These are phyloP conservation scores for Monochamus saltuarius DNA, from an alignment of 1,140 invertebrate genomes.

Conservation along the genomic window DNA sequence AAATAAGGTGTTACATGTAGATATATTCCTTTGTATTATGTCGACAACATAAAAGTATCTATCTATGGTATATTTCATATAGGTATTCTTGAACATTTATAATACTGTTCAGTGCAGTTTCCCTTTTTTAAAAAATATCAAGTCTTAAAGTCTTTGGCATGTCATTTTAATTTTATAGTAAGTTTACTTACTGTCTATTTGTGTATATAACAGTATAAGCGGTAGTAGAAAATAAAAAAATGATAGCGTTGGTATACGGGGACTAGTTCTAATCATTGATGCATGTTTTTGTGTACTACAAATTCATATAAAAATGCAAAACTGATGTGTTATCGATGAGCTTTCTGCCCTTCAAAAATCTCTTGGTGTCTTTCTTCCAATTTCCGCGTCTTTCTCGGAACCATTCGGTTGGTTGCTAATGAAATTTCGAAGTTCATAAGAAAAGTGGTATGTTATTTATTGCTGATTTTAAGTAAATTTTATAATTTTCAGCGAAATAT, in stretches of 20 bases:
- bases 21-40: background rate
- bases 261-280: background rate
- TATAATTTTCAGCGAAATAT: no score
- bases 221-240: background rate
- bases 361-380: no score
- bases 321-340: conserved; percentile 10
- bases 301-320: conserved; percentile 26
- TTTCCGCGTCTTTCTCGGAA: no score
- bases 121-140: conserved; percentile 5
- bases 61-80: background rate
- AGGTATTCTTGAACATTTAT: background rate
- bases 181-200: background rate
- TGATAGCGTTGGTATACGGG: background rate
- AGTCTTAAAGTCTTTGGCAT: conserved; percentile 20
- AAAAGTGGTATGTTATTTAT: no score
- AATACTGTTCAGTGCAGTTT: background rate
- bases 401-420: no score
- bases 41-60: background rate
- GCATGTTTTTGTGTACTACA: conserved; percentile 1
- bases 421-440: no score
- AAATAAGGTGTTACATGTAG: background rate
- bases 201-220: background rate
- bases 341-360: no score
- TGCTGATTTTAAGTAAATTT: no score
- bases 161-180: background rate